Evolutionary conservation across 2,797 vertebrate species (phyloP), one percentile per base, ranked within the genome.

Genomic region (Schizopygopsis pylzovi): DNA sequence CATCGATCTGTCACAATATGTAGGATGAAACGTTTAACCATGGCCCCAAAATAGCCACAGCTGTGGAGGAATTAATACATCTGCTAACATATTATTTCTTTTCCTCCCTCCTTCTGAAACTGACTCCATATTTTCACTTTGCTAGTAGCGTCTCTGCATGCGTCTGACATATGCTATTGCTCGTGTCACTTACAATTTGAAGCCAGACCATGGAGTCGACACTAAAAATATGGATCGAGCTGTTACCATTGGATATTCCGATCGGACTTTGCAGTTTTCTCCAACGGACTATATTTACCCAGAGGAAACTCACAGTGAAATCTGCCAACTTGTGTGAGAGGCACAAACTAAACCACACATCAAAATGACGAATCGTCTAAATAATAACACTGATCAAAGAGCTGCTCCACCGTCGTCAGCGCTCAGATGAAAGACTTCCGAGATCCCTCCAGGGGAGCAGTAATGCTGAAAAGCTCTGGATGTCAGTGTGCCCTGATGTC

Each of bases 1-100:
- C 85, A 86, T 87, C 77, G 76, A 90, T 90, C 86, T 90, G 78
- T 88, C 88, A 88, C 85, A 89, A 80, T 82, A 84, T 87, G 78
- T 85, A 87, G 83, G 78, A 85, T 80, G 83, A 84, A 89, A 86
- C 67, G 73, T 85, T 88, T 85, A 90, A 78, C 33, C 28, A 13
- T 22, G 52, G 65, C 67, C 82, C 28, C 85, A 88, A 90, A 83
- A 89, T 83, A 89, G 82, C 78, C 61, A 16, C 59, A 84, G 68
- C 63, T 78, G 43, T 79, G 49, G 45, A 41, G 70, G 70, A 90
- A 88, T 85, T 81, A 86, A 87, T 65, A 90, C 49, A 70, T 87
- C 71, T 63, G 43, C 75, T 81, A 49, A 75, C 77, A 52, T 78
- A 41, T 82, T 82, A 56, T 82, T 84, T 80, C 39, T 79, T 41